Percentiles rank a stretch among this genome's conserved stretches.
These are phyloP conservation scores for Sinohyriopsis cumingii DNA, from an alignment of 2,888 invertebrate species.

Conservation along the genomic window DNA sequence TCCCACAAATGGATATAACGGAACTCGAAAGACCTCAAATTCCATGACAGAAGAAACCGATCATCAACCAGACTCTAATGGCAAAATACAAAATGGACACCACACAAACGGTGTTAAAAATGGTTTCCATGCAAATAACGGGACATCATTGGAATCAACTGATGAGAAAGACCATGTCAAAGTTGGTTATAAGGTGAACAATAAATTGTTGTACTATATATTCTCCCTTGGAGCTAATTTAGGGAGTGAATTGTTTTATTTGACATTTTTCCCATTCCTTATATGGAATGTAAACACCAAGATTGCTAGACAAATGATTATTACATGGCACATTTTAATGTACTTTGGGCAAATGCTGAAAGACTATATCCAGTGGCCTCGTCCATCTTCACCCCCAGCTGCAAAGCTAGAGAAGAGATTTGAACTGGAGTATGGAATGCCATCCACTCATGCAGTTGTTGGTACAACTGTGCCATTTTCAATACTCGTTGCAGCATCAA, in stretches of 20 bases:
- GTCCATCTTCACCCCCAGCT: constrained; percentile 88
- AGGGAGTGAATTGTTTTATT: constrained; percentile 93
- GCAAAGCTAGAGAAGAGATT: constrained; percentile 88
- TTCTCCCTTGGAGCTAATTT: constrained; percentile 89
- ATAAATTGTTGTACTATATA: constrained; percentile 83
- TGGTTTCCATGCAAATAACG: constrained; percentile 3
- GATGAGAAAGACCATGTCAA: constrained; percentile 6
- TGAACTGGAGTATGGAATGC: constrained; percentile 95
- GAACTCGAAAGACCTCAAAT: neutral
- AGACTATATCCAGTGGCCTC: constrained; percentile 84
- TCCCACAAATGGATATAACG: constrained; percentile 8
- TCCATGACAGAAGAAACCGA: neutral
- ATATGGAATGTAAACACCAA: constrained; percentile 95
- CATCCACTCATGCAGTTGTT: constrained; percentile 95
- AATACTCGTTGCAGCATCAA: constrained; percentile 77
- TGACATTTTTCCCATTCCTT: constrained; percentile 93
- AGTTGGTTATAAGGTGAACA: constrained; percentile 45
- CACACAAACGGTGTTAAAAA: constrained; percentile 20
- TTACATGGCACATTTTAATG: constrained; percentile 70
- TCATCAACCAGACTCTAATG: constrained; percentile 2
- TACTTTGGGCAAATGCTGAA: constrained; percentile 83
- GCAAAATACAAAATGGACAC: constrained; percentile 1
- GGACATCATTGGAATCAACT: neutral
- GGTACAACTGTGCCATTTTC: constrained; percentile 91
- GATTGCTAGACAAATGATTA: constrained; percentile 83